A percentile compares a stretch with the other conserved stretches of the same genome.
These are phyloP conservation scores for Thymelicus acteon DNA, from an alignment of 2,888 invertebrate species.

Conservation along the genomic window DNA sequence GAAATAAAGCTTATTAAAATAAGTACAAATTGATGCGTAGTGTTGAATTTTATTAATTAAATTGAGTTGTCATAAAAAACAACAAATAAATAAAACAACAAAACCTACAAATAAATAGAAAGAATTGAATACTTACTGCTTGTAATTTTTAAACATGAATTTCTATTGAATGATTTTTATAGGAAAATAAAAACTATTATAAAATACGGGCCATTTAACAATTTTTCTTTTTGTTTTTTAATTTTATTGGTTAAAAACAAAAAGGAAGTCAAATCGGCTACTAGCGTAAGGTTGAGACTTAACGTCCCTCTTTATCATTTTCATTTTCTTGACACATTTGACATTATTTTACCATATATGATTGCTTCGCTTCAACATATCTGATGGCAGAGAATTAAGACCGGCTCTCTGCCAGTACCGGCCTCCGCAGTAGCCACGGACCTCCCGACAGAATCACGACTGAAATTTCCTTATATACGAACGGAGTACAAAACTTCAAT, in stretches of 20 bases:
- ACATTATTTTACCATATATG: constrained; percentile 76
- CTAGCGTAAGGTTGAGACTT: constrained; percentile 77
- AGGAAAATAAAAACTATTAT: too few species aligned
- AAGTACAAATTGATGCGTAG: too few species aligned
- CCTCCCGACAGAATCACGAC: constrained; percentile 52
- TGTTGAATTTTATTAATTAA: too few species aligned
- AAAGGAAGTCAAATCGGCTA: constrained; percentile 81
- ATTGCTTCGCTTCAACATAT: constrained; percentile 76
- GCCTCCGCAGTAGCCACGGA: constrained; percentile 81
- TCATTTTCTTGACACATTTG: constrained; percentile 74
- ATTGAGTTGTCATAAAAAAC: too few species aligned
- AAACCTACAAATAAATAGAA: too few species aligned
- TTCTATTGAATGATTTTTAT: too few species aligned
- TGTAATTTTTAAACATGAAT: too few species aligned
- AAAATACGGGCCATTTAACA: not conserved
- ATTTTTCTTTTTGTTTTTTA: too few species aligned
- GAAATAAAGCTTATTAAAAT: too few species aligned
- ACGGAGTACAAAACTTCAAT: constrained; percentile 53
- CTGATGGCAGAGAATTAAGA: constrained; percentile 73
- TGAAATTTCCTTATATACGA: constrained; percentile 45
- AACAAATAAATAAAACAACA: too few species aligned
- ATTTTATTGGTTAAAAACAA: constrained; percentile 8
- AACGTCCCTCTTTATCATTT: constrained; percentile 75
- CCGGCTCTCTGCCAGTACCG: constrained; percentile 77
- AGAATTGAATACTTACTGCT: too few species aligned